Evolutionary conservation across 1,140 invertebrate genomes (phyloP).

Genomic region (Zaprionus nigranus): DNA sequence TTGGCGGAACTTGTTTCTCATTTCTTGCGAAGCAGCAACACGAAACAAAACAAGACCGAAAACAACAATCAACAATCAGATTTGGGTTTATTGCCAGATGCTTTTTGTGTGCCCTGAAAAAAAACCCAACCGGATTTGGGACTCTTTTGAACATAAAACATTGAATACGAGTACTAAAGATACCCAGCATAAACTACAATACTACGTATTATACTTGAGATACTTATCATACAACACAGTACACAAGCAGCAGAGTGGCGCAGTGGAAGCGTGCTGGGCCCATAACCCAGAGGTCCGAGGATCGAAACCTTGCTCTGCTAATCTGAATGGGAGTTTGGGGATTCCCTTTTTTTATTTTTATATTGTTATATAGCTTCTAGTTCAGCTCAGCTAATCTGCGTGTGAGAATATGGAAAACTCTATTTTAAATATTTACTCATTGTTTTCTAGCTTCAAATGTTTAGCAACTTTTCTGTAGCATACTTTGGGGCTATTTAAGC

Average conservation of each 20-base stretch:
- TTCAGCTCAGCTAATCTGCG: no score
- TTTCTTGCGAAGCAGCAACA: conserved; percentile 6
- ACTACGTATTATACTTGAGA: no score
- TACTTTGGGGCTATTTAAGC: no score
- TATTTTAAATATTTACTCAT: no score
- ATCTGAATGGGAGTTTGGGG: conserved; percentile 57
- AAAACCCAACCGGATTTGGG: conserved; percentile 62
- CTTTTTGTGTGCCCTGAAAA: conserved; percentile 49
- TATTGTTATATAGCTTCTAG: no score
- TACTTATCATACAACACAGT: no score
- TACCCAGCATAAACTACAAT: background rate
- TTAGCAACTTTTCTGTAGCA: no score
- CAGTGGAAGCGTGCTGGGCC: conserved; percentile 99
- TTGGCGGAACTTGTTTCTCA: conserved; percentile 78
- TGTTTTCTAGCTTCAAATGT: no score
- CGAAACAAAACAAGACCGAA: conserved; percentile 3
- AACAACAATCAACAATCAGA: conserved; percentile 26
- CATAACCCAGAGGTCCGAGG: conserved; percentile 99
- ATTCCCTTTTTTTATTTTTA: no score
- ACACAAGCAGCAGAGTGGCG: conserved; percentile 93
- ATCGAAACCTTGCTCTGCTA: conserved; percentile 97
- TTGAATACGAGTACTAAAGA: background rate
- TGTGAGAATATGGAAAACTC: no score
- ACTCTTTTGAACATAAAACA: background rate
- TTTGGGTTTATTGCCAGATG: conserved; percentile 73